These are phyloP conservation scores for Corythaixoides concolor DNA, from an alignment of 2,113 vertebrate genomes.

Conservation along the genomic window DNA sequence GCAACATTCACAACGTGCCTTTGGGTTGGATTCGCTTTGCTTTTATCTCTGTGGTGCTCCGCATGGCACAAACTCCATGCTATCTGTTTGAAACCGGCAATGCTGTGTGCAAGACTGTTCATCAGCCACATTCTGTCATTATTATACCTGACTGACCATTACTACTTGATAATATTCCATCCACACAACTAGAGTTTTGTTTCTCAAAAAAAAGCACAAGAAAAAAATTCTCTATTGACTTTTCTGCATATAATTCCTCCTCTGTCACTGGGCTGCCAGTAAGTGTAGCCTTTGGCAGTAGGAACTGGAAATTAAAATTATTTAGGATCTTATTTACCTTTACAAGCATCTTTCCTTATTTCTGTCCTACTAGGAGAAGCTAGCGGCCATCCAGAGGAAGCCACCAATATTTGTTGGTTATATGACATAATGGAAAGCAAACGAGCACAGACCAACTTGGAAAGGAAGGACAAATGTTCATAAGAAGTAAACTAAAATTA, in stretches of 20 bases:
- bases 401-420: not conserved
- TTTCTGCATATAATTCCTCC: not conserved
- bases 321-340: not conserved
- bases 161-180: not conserved
- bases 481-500: not conserved
- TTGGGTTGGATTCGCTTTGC: not conserved
- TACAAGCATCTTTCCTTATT: not conserved
- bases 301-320: not conserved
- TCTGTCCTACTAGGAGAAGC: not conserved
- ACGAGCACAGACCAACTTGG: not conserved
- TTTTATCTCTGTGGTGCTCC: not conserved
- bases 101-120: not conserved
- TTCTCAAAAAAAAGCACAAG: not conserved
- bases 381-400: not conserved
- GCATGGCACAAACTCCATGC: not conserved
- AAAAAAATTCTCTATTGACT: not conserved
- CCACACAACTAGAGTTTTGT: not conserved
- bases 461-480: not conserved
- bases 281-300: not conserved
- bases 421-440: not conserved
- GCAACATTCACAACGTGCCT: not conserved
- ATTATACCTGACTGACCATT: not conserved
- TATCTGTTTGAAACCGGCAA: not conserved
- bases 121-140: not conserved
- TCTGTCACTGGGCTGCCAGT: not conserved